Evolutionary conservation across 2,113 vertebrate species (phyloP).

Genomic region (Hemibagrus wyckioides): DNA sequence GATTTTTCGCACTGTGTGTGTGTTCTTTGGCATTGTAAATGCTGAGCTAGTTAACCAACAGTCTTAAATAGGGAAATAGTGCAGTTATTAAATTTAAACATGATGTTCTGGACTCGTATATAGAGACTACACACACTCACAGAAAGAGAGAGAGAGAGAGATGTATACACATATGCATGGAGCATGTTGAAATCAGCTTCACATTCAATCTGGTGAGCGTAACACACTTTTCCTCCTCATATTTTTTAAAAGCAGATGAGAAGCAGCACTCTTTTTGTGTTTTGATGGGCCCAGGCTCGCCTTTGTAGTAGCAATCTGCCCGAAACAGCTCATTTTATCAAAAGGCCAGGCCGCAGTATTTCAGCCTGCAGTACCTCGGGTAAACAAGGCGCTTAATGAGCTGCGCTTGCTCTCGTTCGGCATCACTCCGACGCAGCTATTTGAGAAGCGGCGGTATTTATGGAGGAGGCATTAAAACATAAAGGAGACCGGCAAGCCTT

Average conservation of each 20-base stretch:
- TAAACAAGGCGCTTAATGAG: constrained; percentile 61
- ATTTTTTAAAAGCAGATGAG: constrained; percentile 43
- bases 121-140: not conserved
- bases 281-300: constrained; percentile 32
- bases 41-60: constrained; percentile 47
- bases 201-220: constrained; percentile 13
- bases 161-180: not conserved
- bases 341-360: constrained; percentile 20
- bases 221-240: constrained; percentile 14
- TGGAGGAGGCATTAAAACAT: constrained; percentile 59
- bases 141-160: not conserved
- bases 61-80: constrained; percentile 42
- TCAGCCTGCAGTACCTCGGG: constrained; percentile 41
- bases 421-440: constrained; percentile 29
- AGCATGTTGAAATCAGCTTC: constrained; percentile 29
- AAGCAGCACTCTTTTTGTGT: constrained; percentile 37
- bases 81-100: constrained; percentile 52
- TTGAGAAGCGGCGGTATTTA: constrained; percentile 56
- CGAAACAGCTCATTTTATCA: constrained; percentile 36
- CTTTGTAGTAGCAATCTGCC: constrained; percentile 56
- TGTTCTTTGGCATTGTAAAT: constrained; percentile 54
- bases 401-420: constrained; percentile 42
- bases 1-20: constrained; percentile 36
- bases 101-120: constrained; percentile 35
- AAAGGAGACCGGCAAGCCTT: constrained; percentile 48